Conservation (phyloP, 2,797 vertebrate species). For the Rhinatrema bivittatum region DNA sequence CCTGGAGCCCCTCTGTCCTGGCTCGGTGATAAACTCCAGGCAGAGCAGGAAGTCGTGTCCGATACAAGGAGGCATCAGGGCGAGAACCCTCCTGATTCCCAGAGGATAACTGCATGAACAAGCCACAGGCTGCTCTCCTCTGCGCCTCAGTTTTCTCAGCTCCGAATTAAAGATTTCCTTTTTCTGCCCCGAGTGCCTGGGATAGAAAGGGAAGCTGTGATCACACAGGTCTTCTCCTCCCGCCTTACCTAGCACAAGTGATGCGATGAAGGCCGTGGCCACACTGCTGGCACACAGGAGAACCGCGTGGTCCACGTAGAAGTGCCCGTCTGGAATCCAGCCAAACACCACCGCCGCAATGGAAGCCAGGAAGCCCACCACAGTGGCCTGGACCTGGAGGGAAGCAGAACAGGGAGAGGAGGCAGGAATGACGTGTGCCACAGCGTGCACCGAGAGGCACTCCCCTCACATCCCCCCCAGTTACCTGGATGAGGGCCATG, state of each 20-base stretch:
- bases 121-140: no score
- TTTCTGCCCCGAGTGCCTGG: no score
- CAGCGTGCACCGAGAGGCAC: no score
- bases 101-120: no score
- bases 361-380: slow-evolving; percentile 94
- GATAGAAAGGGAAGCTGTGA: neutral
- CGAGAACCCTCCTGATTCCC: no score
- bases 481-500: slow-evolving; percentile 93
- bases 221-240: neutral
- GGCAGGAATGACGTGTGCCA: neutral
- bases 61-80: no score
- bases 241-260: slow-evolving; percentile 79
- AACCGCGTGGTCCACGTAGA: slow-evolving; percentile 80
- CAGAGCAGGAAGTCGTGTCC: no score
- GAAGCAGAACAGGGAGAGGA: neutral
- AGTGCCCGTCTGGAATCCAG: slow-evolving; percentile 94
- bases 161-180: no score
- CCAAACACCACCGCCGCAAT: slow-evolving; percentile 92
- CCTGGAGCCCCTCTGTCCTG: no score
- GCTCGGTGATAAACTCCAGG: no score
- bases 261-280: slow-evolving; percentile 93
- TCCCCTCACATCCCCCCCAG: neutral
- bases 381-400: slow-evolving; percentile 90
- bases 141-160: no score
- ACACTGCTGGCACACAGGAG: slow-evolving; percentile 94